Base-by-base conservation (phyloP, 2,113 vertebrate genomes). In the Crotalus helleri region DNA sequence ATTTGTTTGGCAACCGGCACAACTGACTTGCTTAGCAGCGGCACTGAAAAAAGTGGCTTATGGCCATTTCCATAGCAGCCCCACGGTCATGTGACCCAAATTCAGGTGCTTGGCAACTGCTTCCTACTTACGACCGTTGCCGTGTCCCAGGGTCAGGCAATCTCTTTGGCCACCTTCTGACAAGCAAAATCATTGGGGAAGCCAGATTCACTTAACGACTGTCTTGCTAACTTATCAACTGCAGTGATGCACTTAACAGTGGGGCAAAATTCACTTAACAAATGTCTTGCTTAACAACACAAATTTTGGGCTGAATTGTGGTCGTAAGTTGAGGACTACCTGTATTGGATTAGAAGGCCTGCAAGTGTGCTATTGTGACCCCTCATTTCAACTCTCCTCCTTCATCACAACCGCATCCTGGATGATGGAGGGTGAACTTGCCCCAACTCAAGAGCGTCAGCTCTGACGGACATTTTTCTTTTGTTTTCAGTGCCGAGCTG, bases 401-500 rank as follows among this genome's bases (percentile, higher is more conserved):
- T 64, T 29, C 4, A 64, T 64, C 1, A 1, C 29, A 26, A 61
- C 24, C 9, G 29, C 61, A 0, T 4, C 4, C 3, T 2, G 1
- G 1, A 26, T 23, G 64, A 57, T 54, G 86, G 24, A 69, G 21
- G 49, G 53, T 33, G 12, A 24, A 54, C 26, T 53, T 87, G 33
- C 12, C n/a, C 58, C 57, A 15, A 53, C 4, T 85, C 74, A 87
- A 17, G 54, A 3, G 0, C 69, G 39, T 87, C 55, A 0, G 8
- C 85, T 90, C 13, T 96, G 94, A 95, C 29, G 0, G 0, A 6
- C 39, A 5, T 94, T 46, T 93, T 29, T 94, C 95, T 95, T 92
- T 1, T 44, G 49, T 74, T 69, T 24, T 96, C 64, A 99, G 99
- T 93, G 97, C 98, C 49, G 99, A 99, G 93, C 98, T 99, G 59